Base-by-base conservation (phyloP, 2,888 invertebrate genomes). In the Orthosia incerta region DNA sequence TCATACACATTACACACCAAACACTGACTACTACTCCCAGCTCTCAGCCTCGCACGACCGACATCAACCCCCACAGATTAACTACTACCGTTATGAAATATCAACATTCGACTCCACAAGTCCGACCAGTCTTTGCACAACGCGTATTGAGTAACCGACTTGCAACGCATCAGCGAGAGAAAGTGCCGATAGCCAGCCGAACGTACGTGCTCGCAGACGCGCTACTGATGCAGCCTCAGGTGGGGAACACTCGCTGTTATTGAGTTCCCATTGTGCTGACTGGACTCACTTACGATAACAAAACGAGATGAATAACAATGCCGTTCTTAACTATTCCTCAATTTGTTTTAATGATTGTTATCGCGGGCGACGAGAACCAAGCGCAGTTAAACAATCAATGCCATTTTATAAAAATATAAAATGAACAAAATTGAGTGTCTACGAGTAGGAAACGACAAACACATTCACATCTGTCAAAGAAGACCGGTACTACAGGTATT, bases 131-230 rank as follows among this genome's bases (percentile, higher is more conserved):
- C 89, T 94, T 93, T 93, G 91, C 93, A 93, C 94, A 92, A 93
- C 91, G 86, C 82, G 87, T 89, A 89, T 95, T 95, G 93, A 93
- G 94, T 94, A 95, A 95, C 91, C 87, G 86, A 90, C 91, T 90
- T 89, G 90, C 92, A 91, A 91, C 91, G 92, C 93, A 94, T 94
- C 93, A 91, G 89, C 92, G 90, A 93, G 95, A 94, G 96, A 95
- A 96, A 95, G 95, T 95, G 89, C 88, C 90, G 92, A 93, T 90
- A 88, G 88, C 86, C 91, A 93, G 90, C 89, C 81, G 79, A 85
- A 83, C 86, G 91, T 91, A 90, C 89, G 92, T 89, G 90, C 87
- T 82, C 88, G 88, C 86, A 87, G 87, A 85, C 83, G 84, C 80
- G 88, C 86, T 86, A 88, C 86, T 93, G 94, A 94, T 94, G 93